A percentile compares a stretch with the other conserved stretches of the same genome.
These are phyloP conservation scores for Lonchura striata DNA, from an alignment of 2,113 vertebrate genomes.

Conservation along the genomic window DNA sequence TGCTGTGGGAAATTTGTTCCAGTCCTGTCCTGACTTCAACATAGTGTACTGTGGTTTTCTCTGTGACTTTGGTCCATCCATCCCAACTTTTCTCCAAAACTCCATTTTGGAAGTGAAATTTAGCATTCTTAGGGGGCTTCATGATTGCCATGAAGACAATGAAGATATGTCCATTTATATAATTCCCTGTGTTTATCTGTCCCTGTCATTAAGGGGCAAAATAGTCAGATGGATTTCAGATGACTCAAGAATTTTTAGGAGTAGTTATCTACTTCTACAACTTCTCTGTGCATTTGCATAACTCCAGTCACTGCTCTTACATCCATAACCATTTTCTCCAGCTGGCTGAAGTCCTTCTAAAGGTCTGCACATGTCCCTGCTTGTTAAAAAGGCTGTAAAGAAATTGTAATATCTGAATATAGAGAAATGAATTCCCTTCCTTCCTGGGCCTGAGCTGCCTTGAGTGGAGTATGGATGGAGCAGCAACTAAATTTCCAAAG, in stretches of 20 bases:
- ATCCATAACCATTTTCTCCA: not conserved
- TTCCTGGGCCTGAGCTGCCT: not conserved
- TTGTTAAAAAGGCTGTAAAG: not conserved
- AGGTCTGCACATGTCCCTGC: not conserved
- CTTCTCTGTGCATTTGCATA: not conserved
- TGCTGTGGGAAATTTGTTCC: not conserved
- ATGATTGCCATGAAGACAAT: not conserved
- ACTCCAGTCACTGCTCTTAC: not conserved
- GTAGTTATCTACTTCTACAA: not conserved
- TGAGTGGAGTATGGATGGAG: not conserved
- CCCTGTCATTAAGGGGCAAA: not conserved
- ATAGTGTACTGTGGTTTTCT: not conserved
- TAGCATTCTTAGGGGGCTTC: not conserved
- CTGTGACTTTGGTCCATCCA: not conserved
- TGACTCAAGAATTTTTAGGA: not conserved
- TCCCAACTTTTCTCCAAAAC: not conserved
- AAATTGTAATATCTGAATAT: not conserved
- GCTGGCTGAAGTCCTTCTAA: not conserved
- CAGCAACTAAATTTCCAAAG: not conserved
- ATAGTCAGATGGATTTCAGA: not conserved
- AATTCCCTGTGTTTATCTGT: not conserved
- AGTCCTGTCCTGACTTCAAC: not conserved
- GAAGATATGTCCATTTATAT: not conserved
- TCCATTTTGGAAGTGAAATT: not conserved
- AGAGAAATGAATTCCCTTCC: not conserved